Conservation (phyloP, 1,140 invertebrate genomes). For the Heliothis subflexa region DNA sequence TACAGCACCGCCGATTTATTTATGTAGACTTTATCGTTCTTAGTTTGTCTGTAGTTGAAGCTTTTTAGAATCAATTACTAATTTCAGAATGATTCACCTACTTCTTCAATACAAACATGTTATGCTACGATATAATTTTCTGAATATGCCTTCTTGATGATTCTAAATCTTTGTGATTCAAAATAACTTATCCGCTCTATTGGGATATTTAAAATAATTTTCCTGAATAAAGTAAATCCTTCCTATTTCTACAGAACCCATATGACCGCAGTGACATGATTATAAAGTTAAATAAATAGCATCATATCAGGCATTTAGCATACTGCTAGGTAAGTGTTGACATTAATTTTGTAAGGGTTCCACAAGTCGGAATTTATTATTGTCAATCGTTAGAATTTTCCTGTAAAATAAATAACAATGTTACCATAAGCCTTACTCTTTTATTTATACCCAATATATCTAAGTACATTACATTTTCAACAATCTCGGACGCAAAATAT, state of each 20-base stretch:
- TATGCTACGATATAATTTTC: constrained; percentile 26
- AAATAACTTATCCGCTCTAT: constrained; percentile 25
- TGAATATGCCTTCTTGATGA: constrained; percentile 8
- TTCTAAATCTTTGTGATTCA: constrained; percentile 31
- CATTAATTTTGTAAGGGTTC: constrained; percentile 82
- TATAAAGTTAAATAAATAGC: constrained; percentile 61
- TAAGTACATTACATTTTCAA: constrained; percentile 35
- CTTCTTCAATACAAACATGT: constrained; percentile 1
- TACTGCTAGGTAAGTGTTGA: constrained; percentile 81
- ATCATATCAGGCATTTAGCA: constrained; percentile 81
- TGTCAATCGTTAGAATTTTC: constrained; percentile 84
- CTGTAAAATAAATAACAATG: constrained; percentile 85
- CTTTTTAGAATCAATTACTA: constrained; percentile 40
- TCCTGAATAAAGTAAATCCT: constrained; percentile 28
- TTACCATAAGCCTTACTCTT: constrained; percentile 73
- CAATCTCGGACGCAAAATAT: constrained; percentile 21
- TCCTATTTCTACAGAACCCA: constrained; percentile 35
- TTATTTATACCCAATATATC: constrained; percentile 56
- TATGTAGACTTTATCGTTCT: constrained; percentile 49
- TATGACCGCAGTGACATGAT: constrained; percentile 42
- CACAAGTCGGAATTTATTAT: constrained; percentile 76
- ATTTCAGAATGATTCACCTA: constrained; percentile 24
- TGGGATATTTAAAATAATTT: constrained; percentile 27
- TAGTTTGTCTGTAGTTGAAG: constrained; percentile 43
- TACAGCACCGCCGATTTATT: constrained; percentile 68